Evolutionary conservation across 2,113 vertebrate species (phyloP), one percentile per base, ranked within the genome.

Genomic region (Tricholaema leucomelas): DNA sequence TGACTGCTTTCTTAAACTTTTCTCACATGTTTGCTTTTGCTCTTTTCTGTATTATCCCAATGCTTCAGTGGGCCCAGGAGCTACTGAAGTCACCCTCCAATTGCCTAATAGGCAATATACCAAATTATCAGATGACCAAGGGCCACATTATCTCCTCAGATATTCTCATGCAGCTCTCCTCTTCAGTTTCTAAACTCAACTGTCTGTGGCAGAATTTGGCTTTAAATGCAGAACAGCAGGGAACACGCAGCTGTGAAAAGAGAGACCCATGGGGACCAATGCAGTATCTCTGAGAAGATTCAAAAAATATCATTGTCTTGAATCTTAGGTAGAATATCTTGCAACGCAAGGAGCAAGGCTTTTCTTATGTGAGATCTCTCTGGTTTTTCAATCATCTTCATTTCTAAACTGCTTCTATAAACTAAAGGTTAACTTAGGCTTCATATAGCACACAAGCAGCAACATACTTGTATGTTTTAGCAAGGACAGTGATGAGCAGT

Each of bases 261-360:
- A 88, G 12, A 59, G 28, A 18, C 9, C 17, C 15, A 54, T 0
- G 0, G 19, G 40, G 33, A 73, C 6, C 9, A 60, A 42, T 7
- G 15, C 19, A 76, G 10, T 44, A 46, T 38, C 50, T 91, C 81
- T 50, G 28, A 63, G n/a, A 74, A 82, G 13, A 79, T 54, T 27
- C 1, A 35, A 64, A 40, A 38, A 64, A 28, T 30, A 25, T 15
- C 30, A 28, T 15, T 64, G 42, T 4, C 7, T n/a, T 38, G 8
- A 65, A 28, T 56, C 8, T 70, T 73, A 38, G 40, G 8, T 46
- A 55, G 28, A 54, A 48, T 42, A 80, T 46, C 27, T 56, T 81
- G 15, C 23, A 44, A 11, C 42, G 18, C 17, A 66, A 69, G 18
- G 7, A 82, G 2, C 10, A 59, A 73, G 27, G 7, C 6, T 89